These are phyloP conservation scores for Erebia epiphron DNA, from an alignment of 2,888 invertebrate species.

Conservation along the genomic window DNA sequence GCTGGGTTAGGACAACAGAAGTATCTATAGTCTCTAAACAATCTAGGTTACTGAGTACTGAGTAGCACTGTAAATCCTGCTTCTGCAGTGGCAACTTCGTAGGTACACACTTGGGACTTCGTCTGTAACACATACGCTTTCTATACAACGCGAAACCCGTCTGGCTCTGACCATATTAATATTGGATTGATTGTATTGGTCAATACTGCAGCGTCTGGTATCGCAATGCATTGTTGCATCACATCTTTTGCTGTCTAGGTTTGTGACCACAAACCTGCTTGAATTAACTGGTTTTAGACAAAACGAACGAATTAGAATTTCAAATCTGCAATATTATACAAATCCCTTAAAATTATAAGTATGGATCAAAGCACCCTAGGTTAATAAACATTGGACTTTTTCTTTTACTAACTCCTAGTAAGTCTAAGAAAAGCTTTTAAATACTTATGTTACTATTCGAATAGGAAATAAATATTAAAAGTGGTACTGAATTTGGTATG, in stretches of 20 bases:
- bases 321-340: neutral
- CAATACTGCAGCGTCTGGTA: slow-evolving; percentile 18
- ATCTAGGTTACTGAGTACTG: neutral
- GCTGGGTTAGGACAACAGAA: too few species aligned
- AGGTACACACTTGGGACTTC: neutral
- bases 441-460: too few species aligned
- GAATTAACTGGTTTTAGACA: neutral
- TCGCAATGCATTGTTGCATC: slow-evolving; percentile 29
- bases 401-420: neutral
- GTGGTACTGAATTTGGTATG: too few species aligned
- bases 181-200: slow-evolving; percentile 3
- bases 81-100: neutral
- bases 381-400: too few species aligned
- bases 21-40: too few species aligned
- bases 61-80: neutral
- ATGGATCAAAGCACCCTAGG: too few species aligned
- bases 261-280: slow-evolving; percentile 11
- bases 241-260: slow-evolving; percentile 13
- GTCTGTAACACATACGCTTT: neutral
- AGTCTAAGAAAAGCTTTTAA: too few species aligned
- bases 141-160: slow-evolving; percentile 17
- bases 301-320: neutral
- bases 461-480: too few species aligned
- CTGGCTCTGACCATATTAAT: slow-evolving; percentile 13
- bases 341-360: too few species aligned